These are phyloP conservation scores for Pyrochroa serraticornis DNA, from an alignment of 2,888 invertebrate genomes.

Conservation along the genomic window DNA sequence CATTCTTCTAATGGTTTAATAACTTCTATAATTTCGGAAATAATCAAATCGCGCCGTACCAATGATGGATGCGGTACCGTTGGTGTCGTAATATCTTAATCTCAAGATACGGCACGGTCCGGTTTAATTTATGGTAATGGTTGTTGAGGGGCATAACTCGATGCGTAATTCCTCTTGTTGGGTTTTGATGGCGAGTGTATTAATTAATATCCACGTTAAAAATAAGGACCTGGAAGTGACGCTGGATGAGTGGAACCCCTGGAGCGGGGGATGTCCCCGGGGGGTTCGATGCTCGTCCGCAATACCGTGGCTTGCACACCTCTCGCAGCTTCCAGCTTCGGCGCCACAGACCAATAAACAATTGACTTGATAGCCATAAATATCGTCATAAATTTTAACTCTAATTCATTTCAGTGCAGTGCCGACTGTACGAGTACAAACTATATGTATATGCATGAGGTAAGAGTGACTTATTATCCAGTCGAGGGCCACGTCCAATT, in stretches of 20 bases:
- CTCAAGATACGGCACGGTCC: constrained; percentile 40
- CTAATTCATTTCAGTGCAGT: too few relatives aligned
- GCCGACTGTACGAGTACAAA: too few relatives aligned
- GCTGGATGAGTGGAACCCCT: constrained; percentile 27
- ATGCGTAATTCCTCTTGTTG: constrained; percentile 42
- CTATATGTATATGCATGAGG: too few relatives aligned
- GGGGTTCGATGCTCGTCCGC: constrained; percentile 38
- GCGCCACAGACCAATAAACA: constrained; percentile 51
- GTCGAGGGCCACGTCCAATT: too few relatives aligned
- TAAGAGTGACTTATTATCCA: too few relatives aligned
- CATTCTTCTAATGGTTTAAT: neutral
- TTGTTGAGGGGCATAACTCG: constrained; percentile 38
- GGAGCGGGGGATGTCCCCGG: constrained; percentile 14
- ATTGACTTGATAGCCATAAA: constrained; percentile 50
- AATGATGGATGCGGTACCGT: too few relatives aligned
- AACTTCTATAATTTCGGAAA: neutral
- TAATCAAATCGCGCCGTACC: neutral
- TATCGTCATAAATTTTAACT: constrained; percentile 29
- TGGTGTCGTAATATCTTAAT: constrained; percentile 40
- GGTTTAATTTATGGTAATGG: constrained; percentile 46
- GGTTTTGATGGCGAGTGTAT: constrained; percentile 43
- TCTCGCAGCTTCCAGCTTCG: constrained; percentile 47
- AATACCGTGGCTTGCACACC: constrained; percentile 48
- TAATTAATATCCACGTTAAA: constrained; percentile 44
- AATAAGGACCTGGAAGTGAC: constrained; percentile 44